Conservation (phyloP, 2,113 vertebrate species). For the Lophotis ruficrista region DNA sequence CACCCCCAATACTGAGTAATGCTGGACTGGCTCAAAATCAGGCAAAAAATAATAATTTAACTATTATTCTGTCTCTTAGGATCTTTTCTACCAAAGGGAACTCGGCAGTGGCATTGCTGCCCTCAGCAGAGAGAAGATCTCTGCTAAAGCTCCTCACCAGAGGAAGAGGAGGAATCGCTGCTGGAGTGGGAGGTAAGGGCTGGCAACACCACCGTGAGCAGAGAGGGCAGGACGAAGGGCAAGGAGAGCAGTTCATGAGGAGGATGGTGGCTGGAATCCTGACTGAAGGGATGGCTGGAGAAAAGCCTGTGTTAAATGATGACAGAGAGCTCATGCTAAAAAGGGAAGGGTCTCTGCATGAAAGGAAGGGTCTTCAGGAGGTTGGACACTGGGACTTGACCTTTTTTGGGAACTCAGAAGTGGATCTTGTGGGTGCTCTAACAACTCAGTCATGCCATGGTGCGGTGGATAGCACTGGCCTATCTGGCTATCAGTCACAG, state of each 20-base stretch:
- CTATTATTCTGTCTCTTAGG: not conserved
- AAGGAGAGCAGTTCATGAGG: not conserved
- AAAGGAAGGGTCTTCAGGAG: not conserved
- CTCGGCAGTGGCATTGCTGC: not conserved
- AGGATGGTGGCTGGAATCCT: not conserved
- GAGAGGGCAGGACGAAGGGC: not conserved
- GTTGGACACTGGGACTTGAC: not conserved
- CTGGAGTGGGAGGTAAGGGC: not conserved
- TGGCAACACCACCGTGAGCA: not conserved
- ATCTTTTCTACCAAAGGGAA: not conserved
- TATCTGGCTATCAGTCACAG: not conserved
- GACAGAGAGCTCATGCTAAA: not conserved
- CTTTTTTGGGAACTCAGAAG: not conserved
- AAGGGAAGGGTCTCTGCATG: not conserved
- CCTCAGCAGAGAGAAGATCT: not conserved
- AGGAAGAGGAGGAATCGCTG: not conserved
- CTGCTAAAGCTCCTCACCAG: not conserved
- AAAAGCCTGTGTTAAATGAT: not conserved
- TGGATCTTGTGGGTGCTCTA: not conserved
- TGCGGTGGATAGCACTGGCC: not conserved
- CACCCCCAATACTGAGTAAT: not conserved
- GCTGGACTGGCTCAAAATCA: not conserved
- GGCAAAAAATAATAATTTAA: not conserved
- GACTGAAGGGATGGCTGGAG: not conserved
- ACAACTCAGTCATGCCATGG: not conserved